phyloP scores from a whole-genome alignment of 2,797 vertebrate genomes.

The Siniperca scherzeri region DNA sequence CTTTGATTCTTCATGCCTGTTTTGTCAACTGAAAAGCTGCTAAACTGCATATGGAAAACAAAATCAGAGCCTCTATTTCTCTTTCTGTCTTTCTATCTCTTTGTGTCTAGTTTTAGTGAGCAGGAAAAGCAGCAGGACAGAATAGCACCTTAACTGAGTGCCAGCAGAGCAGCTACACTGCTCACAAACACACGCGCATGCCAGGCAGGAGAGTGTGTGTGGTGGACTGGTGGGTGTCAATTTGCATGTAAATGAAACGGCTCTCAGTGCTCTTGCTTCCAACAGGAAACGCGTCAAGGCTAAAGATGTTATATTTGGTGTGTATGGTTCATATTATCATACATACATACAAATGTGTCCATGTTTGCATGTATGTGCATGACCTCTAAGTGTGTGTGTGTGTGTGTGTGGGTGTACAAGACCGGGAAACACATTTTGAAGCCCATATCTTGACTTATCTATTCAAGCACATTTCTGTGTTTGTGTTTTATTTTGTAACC shows the following conservation, averaged over 20 bases:
- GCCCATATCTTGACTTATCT: background rate
- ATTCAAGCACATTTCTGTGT: background rate
- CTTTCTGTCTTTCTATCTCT: slow-evolving; percentile 43
- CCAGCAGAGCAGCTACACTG: slow-evolving; percentile 48
- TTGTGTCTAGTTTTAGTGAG: slow-evolving; percentile 60
- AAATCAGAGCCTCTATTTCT: slow-evolving; percentile 48
- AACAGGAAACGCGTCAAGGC: slow-evolving; percentile 61
- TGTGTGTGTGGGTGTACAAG: background rate
- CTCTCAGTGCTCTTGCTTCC: slow-evolving; percentile 66
- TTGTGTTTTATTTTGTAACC: slow-evolving; percentile 45
- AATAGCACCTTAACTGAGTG: slow-evolving; percentile 54
- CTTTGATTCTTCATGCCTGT: slow-evolving; percentile 54
- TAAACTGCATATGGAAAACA: slow-evolving; percentile 39
- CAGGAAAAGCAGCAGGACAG: slow-evolving; percentile 62
- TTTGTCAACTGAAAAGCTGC: slow-evolving; percentile 54
- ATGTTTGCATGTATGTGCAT: slow-evolving; percentile 18
- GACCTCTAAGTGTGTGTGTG: slow-evolving; percentile 7
- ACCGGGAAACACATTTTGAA: slow-evolving; percentile 36
- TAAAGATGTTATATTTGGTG: slow-evolving; percentile 52
- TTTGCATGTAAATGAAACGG: slow-evolving; percentile 79
- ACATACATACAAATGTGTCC: background rate
- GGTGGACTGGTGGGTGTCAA: slow-evolving; percentile 75
- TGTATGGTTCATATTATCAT: slow-evolving; percentile 30
- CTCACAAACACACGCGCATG: slow-evolving; percentile 30
- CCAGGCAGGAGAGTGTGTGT: slow-evolving; percentile 31